Base-by-base conservation (phyloP, 2,888 invertebrate species). In the Archips xylosteana region DNA sequence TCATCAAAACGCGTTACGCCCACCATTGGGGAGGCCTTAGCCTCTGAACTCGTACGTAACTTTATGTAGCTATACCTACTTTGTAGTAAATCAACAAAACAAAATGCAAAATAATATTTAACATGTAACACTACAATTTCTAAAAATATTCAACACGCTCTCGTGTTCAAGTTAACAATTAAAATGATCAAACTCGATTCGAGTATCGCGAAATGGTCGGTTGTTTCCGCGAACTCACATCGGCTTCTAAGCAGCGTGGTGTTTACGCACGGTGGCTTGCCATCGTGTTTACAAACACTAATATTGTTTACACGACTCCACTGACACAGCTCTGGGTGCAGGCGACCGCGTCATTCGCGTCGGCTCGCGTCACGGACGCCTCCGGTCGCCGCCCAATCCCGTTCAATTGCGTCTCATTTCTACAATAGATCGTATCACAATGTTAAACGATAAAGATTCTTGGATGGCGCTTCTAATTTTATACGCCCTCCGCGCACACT, bases 231-330 rank as follows among this genome's bases (percentile, higher is more conserved):
- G 88, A 87, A 87, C 82, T 85, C 87, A 88, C 88, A 32, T 32
- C 88, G 89, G 89, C 88, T 89, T 86, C 84, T 85, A 85, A 86
- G 84, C 89, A 87, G 81, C 89, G 87, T 92, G 90, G 87, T 92
- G 90, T 92, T 92, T 93, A 92, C 91, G 88, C 87, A 84, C 78
- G 78, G 82, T 83, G 82, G 83, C 80, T 80, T 81, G 78, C 83
- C 82, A 80, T 80, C 78, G 78, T 93, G 92, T 92, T 94, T 94
- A 92, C 92, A 91, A 94, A 94, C 92, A 94, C 83, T 87, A 86
- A 87, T 75, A 88, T 89, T 91, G 90, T 92, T 90, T 90, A 91
- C 90, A 85, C 83, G 84, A 77, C 80, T 76, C 42, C 75, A 75
- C 86, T 88, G 87, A 87, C 87, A 88, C 85, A 83, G 86, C 80